Evolutionary conservation across 2,888 invertebrate species (phyloP), one percentile per base, ranked within the genome.

Genomic region (Drosophila paranaensis): DNA sequence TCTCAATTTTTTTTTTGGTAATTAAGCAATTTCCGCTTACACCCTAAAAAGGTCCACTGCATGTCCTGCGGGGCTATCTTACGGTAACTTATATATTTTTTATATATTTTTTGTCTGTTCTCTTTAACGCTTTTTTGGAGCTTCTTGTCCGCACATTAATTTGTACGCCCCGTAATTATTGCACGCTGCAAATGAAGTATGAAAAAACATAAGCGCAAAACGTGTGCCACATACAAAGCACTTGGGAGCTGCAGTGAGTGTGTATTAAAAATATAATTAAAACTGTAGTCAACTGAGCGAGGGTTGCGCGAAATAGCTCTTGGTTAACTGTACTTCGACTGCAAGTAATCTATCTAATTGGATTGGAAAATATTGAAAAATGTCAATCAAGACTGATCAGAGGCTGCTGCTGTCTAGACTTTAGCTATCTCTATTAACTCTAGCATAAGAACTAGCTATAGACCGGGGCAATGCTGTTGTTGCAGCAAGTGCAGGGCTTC

Each of bases 161-260:
- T 85, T 80, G 70, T 56, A 71, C 88, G 80, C 89, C 84, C 82
- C 82, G 79, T 87, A 79, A 89, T 89, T 87, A 83, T 73, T 82
- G 65, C 69, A 68, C 66, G 67, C 85, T 48, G 77, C 74, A 82
- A 83, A 86, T 82, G 87, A 77, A 77, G 86, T 82, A 82, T 72
- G 73, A 88, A 74, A 74, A 53, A 71, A 70, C 72, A 78, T 89
- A 73, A 85, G 73, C 71, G 74, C 58, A 69, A 88, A 82, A 87
- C 90, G 87, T 87, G 87, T 76, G 76, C 68, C 76, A 75, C 87
- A 88, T 87, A 87, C 79, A 60, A 79, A 89, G 72, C 62, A 71
- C 40, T 6, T 10, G 33, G 10, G 27, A 35, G 33, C 35, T 55
- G 20, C 20, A 1, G 2, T 20, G 35, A 51, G 53, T 55, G 60